Evolutionary conservation across 2,113 vertebrate genomes (phyloP).

Genomic region (Meleagris gallopavo): DNA sequence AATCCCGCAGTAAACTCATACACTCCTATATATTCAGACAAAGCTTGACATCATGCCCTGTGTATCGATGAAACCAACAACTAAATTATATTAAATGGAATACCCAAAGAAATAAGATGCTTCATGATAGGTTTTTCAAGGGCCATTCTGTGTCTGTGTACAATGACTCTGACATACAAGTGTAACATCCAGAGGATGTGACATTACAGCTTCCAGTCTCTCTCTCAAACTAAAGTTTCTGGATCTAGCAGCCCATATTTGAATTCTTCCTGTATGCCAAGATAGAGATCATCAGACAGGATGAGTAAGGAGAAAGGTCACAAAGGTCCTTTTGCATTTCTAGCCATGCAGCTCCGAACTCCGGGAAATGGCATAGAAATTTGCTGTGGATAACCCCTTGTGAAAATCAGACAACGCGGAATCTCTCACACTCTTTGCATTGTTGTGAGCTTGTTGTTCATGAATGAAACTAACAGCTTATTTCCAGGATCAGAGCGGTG

Average conservation of each 20-base stretch:
- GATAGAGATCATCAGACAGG: background rate
- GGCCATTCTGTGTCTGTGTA: background rate
- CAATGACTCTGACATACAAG: background rate
- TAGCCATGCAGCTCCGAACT: background rate
- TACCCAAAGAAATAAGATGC: background rate
- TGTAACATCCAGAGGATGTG: background rate
- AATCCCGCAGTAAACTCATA: background rate
- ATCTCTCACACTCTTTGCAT: background rate
- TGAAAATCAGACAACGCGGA: background rate
- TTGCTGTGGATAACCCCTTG: background rate
- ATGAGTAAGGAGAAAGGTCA: background rate
- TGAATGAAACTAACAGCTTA: background rate
- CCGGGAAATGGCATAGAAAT: background rate
- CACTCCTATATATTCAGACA: background rate
- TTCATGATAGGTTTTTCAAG: background rate
- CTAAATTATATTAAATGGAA: background rate
- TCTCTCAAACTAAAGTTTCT: background rate
- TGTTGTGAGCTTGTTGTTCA: background rate
- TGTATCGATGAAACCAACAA: background rate
- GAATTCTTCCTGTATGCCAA: background rate
- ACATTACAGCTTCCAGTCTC: background rate
- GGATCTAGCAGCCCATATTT: background rate
- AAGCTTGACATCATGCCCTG: background rate
- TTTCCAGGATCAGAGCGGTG: background rate
- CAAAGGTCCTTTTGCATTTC: background rate